Conservation (phyloP, 2,113 vertebrate genomes). For the Chaetodon auriga region DNA sequence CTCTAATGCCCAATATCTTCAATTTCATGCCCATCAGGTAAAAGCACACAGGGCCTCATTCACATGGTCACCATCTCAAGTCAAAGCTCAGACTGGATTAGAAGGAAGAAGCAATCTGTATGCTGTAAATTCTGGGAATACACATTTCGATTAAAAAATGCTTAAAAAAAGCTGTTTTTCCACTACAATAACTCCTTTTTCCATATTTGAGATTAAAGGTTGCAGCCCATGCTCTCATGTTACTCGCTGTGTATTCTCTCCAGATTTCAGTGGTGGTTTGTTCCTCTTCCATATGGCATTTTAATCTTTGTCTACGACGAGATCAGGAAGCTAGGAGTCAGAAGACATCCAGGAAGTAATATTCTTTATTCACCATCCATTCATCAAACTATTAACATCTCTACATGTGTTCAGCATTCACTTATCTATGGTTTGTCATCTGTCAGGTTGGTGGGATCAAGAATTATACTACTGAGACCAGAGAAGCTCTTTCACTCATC, state of each 20-base stretch:
- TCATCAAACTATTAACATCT: neutral
- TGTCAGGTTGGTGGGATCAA: conserved; percentile 90
- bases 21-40: conserved; percentile 94
- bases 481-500: neutral
- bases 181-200: neutral
- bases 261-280: conserved; percentile 92
- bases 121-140: neutral
- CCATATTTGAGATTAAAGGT: neutral
- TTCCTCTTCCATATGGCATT: conserved; percentile 88
- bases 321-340: conserved; percentile 89
- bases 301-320: conserved; percentile 91
- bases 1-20: conserved; percentile 92
- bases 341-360: conserved; percentile 88
- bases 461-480: conserved; percentile 88
- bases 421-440: conserved; percentile 25
- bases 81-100: neutral
- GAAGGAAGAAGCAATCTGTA: neutral
- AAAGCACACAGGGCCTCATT: conserved; percentile 21
- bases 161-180: neutral
- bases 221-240: neutral
- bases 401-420: neutral
- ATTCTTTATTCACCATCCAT: neutral
- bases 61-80: neutral
- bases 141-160: neutral
- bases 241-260: conserved; percentile 4